Evolutionary conservation across 2,797 vertebrate species (phyloP).

Genomic region (Oreochromis grahami): DNA sequence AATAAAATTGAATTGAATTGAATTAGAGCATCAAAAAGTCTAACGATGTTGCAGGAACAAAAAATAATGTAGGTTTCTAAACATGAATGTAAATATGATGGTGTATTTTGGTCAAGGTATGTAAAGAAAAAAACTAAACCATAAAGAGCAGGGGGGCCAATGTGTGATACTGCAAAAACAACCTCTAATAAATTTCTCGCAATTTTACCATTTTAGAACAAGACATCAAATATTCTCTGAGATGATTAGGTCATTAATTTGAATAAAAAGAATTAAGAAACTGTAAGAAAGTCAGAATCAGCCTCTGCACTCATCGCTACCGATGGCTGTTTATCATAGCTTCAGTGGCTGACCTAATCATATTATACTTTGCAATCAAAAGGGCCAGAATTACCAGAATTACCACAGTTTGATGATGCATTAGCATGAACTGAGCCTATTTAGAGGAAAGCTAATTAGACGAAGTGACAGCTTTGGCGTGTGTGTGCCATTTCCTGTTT

Average conservation of each 20-base stretch:
- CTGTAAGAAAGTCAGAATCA: neutral
- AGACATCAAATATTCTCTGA: neutral
- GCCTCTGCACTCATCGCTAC: neutral
- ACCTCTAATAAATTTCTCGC: neutral
- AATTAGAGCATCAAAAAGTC: neutral
- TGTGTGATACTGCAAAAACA: neutral
- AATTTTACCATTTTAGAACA: neutral
- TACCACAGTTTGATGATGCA: neutral
- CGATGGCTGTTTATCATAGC: neutral
- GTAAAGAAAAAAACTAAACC: neutral
- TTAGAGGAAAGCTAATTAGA: neutral
- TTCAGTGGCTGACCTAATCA: neutral
- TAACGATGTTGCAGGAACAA: neutral
- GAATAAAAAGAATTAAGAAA: neutral
- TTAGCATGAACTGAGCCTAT: neutral
- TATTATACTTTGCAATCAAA: neutral
- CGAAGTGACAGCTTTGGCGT: neutral
- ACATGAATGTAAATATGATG: neutral
- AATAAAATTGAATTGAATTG: no score
- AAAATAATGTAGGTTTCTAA: neutral
- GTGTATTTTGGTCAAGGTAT: neutral
- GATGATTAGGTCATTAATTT: neutral
- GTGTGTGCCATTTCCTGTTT: neutral
- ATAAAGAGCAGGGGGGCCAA: neutral
- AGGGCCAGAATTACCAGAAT: neutral